A percentile compares a stretch with the other conserved stretches of the same genome.
phyloP scores from a whole-genome alignment of 2,113 vertebrate species.

The Bufo bufo region DNA sequence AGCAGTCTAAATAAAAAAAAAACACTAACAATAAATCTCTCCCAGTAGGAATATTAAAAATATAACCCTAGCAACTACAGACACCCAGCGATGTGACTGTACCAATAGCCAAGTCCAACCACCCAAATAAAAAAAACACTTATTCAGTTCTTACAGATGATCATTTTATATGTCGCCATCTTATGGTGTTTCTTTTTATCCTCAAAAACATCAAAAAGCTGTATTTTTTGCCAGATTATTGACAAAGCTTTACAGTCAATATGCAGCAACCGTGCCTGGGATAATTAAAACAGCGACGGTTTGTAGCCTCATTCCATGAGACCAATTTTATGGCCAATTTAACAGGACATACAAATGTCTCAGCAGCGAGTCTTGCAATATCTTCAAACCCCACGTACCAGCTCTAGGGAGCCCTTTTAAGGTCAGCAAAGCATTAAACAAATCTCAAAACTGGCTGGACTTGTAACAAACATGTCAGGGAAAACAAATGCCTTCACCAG shows the following conservation, averaged over 20 bases:
- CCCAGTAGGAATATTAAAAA: no score
- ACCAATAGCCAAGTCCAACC: neutral
- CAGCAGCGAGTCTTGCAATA: neutral
- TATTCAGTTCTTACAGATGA: neutral
- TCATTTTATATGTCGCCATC: neutral
- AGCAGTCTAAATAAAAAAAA: no score
- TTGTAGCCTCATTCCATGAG: neutral
- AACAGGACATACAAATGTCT: constrained; percentile 19
- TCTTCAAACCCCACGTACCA: neutral
- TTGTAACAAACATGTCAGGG: constrained; percentile 10
- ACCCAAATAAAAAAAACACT: neutral
- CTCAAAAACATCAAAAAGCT: neutral
- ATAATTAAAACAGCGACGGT: neutral
- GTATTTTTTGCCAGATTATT: neutral
- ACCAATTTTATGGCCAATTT: constrained; percentile 12
- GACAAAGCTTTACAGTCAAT: neutral
- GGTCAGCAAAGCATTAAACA: neutral
- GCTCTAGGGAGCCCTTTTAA: constrained; percentile 1
- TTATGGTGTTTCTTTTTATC: neutral
- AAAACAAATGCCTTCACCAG: neutral
- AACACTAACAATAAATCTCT: no score
- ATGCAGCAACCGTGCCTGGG: neutral
- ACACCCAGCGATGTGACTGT: neutral
- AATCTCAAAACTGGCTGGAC: constrained; percentile 12
- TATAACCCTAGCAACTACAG: no score